Evolutionary conservation across 2,888 invertebrate species (phyloP).

Genomic region (Pycnomerus fuliginosus): DNA sequence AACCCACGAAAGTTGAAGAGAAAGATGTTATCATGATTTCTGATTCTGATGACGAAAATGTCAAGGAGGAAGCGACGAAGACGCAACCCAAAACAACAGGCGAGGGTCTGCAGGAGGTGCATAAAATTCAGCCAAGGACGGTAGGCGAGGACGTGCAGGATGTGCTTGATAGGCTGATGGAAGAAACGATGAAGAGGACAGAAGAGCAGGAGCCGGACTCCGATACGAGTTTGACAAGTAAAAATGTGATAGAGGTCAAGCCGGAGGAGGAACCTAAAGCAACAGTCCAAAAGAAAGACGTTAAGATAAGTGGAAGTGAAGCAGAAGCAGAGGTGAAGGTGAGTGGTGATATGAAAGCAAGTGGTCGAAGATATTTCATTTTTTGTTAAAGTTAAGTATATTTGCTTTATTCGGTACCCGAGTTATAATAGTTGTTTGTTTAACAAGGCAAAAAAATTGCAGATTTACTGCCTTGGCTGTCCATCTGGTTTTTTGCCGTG

Average conservation of each 20-base stretch:
- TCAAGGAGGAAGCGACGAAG: conserved; percentile 12
- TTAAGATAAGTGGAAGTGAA: conserved; percentile 28
- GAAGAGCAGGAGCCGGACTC: conserved; percentile 41
- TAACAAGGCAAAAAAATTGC: too few species aligned
- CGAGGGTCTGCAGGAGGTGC: conserved; percentile 21
- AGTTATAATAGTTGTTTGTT: too few species aligned
- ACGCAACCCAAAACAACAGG: conserved; percentile 8
- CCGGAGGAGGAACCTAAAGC: conserved; percentile 28
- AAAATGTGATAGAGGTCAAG: conserved; percentile 35
- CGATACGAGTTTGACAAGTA: conserved; percentile 39
- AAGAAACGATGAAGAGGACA: conserved; percentile 51
- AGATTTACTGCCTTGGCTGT: too few species aligned
- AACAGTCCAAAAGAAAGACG: conserved; percentile 11
- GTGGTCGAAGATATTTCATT: too few species aligned
- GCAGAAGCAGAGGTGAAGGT: too few species aligned
- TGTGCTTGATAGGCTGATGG: conserved; percentile 54
- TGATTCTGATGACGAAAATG: conserved; percentile 37
- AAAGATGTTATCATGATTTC: conserved; percentile 35
- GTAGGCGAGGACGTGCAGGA: conserved; percentile 15
- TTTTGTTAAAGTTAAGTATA: too few species aligned
- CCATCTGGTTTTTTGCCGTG: too few species aligned
- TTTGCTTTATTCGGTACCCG: too few species aligned
- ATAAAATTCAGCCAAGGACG: conserved; percentile 36
- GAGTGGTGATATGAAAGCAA: too few species aligned
- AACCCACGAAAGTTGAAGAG: not conserved